A percentile compares a stretch with the other conserved stretches of the same genome.
Conservation (phyloP, 2,113 vertebrate genomes). For the Osmerus mordax region DNA sequence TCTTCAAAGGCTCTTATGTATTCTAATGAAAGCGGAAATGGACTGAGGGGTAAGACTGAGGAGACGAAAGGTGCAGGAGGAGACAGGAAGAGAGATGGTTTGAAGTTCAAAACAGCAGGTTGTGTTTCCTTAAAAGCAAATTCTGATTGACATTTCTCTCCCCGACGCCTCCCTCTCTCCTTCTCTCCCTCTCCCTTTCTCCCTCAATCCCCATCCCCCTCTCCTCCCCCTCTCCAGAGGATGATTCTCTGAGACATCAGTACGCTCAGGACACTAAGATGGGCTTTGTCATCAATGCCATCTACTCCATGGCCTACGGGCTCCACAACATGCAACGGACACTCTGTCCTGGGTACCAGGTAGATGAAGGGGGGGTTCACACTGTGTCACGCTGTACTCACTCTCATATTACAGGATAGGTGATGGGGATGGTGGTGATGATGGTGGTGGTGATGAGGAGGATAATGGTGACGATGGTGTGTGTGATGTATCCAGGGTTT, state of each 20-base stretch:
- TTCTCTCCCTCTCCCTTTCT: background rate
- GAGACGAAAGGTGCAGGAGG: constrained; percentile 17
- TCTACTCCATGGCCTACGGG: constrained; percentile 96
- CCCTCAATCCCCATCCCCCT: background rate
- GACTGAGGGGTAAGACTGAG: constrained; percentile 49
- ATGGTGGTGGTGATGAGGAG: background rate
- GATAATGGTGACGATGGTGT: background rate
- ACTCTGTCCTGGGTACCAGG: constrained; percentile 83
- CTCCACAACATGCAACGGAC: constrained; percentile 92
- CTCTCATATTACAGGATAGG: background rate
- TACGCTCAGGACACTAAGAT: constrained; percentile 99
- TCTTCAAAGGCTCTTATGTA: constrained; percentile 57
- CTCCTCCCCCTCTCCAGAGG: constrained; percentile 65
- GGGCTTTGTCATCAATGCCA: constrained; percentile 98
- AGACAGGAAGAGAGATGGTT: constrained; percentile 36
- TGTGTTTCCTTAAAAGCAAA: constrained; percentile 9
- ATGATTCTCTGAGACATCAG: constrained; percentile 85
- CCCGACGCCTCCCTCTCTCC: background rate
- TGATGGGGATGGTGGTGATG: background rate
- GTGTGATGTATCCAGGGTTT: constrained; percentile 69
- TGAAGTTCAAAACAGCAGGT: constrained; percentile 38
- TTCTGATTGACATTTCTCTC: background rate
- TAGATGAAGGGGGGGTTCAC: constrained; percentile 15
- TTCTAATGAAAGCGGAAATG: constrained; percentile 55
- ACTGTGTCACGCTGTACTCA: background rate